phyloP scores from a whole-genome alignment of 1,140 invertebrate genomes.

The Hesperophylax magnus region DNA sequence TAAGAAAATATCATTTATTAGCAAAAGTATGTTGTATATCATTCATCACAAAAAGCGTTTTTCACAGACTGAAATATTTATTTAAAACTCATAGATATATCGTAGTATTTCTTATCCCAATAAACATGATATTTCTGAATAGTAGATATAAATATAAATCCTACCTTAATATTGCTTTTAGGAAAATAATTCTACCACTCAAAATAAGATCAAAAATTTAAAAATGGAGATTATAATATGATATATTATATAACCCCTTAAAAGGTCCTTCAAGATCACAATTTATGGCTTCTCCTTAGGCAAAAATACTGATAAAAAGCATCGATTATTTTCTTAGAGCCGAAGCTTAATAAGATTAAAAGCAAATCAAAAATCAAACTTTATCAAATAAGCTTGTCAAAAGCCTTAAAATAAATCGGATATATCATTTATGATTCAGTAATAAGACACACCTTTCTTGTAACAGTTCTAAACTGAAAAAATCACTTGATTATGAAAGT shows the following conservation, averaged over 20 bases:
- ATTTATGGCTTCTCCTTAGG: constrained; percentile 53
- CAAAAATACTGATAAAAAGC: constrained; percentile 15
- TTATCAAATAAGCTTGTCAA: background rate
- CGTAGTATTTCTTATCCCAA: constrained; percentile 6
- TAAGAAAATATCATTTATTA: no score
- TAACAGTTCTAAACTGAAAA: no score
- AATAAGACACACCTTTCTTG: no score
- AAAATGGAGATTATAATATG: constrained; percentile 32
- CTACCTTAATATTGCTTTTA: constrained; percentile 48
- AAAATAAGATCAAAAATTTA: constrained; percentile 34
- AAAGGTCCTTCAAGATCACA: constrained; percentile 54
- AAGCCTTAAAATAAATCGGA: no score
- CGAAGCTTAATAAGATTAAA: no score
- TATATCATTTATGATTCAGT: no score
- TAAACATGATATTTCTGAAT: constrained; percentile 30
- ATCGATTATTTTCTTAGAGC: background rate
- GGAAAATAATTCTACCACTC: constrained; percentile 37
- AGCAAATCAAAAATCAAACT: no score
- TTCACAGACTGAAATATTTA: no score
- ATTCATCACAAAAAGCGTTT: no score
- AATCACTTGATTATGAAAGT: no score
- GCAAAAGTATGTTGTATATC: no score
- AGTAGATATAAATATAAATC: constrained; percentile 40
- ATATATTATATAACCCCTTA: constrained; percentile 32
- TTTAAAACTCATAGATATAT: no score